These are phyloP conservation scores for Acrocyrtus sp. DNA, from an alignment of 2,888 invertebrate species.

Conservation along the genomic window DNA sequence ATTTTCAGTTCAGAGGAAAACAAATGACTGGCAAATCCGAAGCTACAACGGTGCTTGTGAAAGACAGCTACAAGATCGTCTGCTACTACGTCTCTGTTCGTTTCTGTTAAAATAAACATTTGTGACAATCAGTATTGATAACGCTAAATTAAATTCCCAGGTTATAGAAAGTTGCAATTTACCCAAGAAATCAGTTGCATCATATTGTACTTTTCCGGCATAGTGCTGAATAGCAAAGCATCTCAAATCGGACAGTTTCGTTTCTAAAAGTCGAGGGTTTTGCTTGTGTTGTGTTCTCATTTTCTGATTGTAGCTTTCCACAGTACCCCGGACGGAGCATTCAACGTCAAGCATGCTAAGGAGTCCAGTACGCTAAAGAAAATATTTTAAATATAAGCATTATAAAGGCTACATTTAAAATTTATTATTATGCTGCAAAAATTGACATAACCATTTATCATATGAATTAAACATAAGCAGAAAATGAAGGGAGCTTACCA, in stretches of 20 bases:
- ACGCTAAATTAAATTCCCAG: not conserved
- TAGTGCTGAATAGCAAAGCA: conserved; percentile 93
- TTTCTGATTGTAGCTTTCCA: conserved; percentile 83
- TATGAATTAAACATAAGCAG: conserved; percentile 28
- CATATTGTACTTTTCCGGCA: conserved; percentile 86
- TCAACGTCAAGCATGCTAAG: conserved; percentile 93
- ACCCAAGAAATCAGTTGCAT: conserved; percentile 85
- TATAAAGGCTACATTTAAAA: not conserved
- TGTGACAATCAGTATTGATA: not conserved
- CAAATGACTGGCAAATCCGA: conserved; percentile 97
- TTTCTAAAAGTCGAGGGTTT: conserved; percentile 83
- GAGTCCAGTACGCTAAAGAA: conserved; percentile 79
- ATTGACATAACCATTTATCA: not conserved
- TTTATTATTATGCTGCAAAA: not conserved
- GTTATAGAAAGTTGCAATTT: conserved; percentile 14
- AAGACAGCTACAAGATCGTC: conserved; percentile 93
- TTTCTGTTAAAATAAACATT: conserved; percentile 70
- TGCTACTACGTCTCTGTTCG: conserved; percentile 91
- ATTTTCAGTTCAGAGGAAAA: conserved; percentile 92
- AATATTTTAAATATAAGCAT: too few relatives aligned
- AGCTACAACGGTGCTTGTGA: conserved; percentile 91
- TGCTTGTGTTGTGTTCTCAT: conserved; percentile 83
- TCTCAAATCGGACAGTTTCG: conserved; percentile 77
- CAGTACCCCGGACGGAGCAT: conserved; percentile 83
- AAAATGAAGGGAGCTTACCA: conserved; percentile 68